phyloP scores from a whole-genome alignment of 1,140 invertebrate species.

The Cataglyphis hispanica region DNA sequence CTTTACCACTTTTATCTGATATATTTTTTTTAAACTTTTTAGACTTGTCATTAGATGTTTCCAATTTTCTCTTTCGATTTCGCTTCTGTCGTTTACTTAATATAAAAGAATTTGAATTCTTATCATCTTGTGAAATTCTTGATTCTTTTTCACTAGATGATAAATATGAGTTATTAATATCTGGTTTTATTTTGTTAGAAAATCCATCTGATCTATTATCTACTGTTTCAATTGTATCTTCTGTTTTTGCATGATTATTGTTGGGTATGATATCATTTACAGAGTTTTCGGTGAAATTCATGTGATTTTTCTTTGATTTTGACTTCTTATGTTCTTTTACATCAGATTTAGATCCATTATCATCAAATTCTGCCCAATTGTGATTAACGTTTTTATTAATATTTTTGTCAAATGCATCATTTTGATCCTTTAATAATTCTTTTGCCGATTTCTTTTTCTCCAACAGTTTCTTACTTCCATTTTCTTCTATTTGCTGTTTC shows the following conservation, averaged over 20 bases:
- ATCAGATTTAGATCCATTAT: conserved; percentile 68
- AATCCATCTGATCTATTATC: conserved; percentile 32
- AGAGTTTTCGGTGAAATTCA: conserved; percentile 39
- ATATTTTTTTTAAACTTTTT: conserved; percentile 27
- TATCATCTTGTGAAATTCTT: conserved; percentile 39
- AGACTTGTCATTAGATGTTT: conserved; percentile 2
- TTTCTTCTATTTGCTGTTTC: conserved; percentile 88
- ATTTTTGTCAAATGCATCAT: conserved; percentile 68
- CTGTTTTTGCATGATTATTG: not conserved
- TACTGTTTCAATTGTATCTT: conserved; percentile 36
- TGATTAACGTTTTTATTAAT: conserved; percentile 66
- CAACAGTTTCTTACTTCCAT: conserved; percentile 81
- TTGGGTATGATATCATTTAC: conserved; percentile 56
- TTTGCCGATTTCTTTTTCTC: conserved; percentile 81
- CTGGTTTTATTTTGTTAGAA: conserved; percentile 60
- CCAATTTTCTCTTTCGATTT: conserved; percentile 68
- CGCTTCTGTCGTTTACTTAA: conserved; percentile 82
- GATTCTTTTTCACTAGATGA: conserved; percentile 31
- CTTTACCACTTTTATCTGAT: not conserved
- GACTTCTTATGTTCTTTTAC: conserved; percentile 68
- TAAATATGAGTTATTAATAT: not conserved
- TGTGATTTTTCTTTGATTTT: conserved; percentile 66
- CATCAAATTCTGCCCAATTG: conserved; percentile 83
- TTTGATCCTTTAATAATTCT: conserved; percentile 77
- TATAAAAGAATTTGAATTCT: conserved; percentile 47